Evolutionary conservation across 2,113 vertebrate species (phyloP).

Genomic region (Cettia cetti): DNA sequence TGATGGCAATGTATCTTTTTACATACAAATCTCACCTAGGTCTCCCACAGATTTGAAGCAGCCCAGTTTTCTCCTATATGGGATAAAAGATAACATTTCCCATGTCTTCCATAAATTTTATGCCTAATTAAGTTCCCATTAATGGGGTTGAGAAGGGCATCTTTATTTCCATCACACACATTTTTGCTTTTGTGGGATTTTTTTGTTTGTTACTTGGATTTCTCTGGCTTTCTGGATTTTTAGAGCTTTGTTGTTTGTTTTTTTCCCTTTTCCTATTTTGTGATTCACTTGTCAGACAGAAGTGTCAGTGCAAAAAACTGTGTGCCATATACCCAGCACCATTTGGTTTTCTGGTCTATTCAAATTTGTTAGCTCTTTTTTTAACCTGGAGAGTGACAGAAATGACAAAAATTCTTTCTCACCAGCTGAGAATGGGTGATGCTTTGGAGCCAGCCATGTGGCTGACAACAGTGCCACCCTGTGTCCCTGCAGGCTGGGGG

Average conservation of each 20-base stretch:
- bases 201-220: background rate
- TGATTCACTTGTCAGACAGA: background rate
- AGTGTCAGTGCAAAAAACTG: background rate
- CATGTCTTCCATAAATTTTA: background rate
- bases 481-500: background rate
- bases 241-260: background rate
- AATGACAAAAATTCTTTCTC: background rate
- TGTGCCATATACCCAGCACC: background rate
- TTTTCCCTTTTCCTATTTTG: background rate
- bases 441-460: background rate
- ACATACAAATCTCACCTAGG: background rate
- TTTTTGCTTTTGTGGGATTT: background rate
- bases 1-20: constrained; percentile 33
- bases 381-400: background rate
- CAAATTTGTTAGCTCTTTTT: background rate
- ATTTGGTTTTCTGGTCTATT: background rate
- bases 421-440: background rate
- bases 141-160: background rate
- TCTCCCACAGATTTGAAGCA: constrained; percentile 11
- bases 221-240: background rate
- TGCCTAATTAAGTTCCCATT: background rate
- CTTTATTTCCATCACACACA: background rate
- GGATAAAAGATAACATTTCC: background rate
- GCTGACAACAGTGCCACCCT: constrained; percentile 47
- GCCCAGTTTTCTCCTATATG: background rate